These are phyloP conservation scores for Nycticebus coucang DNA, from an alignment of 2,113 vertebrate species.

Conservation along the genomic window DNA sequence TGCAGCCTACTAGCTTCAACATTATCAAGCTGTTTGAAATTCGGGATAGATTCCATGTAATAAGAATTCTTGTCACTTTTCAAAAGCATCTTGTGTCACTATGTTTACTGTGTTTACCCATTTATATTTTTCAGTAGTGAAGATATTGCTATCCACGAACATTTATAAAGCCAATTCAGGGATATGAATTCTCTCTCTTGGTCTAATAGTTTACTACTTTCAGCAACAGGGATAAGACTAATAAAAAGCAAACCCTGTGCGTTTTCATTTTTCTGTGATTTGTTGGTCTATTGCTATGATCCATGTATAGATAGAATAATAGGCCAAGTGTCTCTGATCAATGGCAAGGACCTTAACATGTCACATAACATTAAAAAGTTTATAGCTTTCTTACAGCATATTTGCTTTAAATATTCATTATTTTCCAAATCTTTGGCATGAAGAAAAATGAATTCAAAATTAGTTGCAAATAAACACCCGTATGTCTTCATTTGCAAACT, in stretches of 20 bases:
- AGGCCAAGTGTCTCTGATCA: not conserved
- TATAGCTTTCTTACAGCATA: slow-evolving; percentile 35
- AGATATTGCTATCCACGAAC: not conserved
- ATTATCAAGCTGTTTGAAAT: not conserved
- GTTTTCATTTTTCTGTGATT: slow-evolving; percentile 18
- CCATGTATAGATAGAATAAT: not conserved
- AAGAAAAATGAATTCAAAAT: slow-evolving; percentile 58
- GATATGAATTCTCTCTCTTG: not conserved
- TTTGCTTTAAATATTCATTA: slow-evolving; percentile 71
- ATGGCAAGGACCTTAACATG: not conserved
- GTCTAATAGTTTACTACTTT: not conserved
- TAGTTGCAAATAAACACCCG: slow-evolving; percentile 45
- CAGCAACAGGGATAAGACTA: not conserved
- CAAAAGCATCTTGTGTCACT: not conserved
- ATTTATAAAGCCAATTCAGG: not conserved
- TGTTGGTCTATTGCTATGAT: not conserved
- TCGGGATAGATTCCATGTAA: not conserved
- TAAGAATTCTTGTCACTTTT: not conserved
- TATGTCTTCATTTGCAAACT: slow-evolving; percentile 46
- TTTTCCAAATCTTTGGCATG: not conserved
- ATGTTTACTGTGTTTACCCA: not conserved
- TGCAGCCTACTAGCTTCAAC: not conserved
- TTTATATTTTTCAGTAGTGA: not conserved
- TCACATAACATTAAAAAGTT: slow-evolving; percentile 32
- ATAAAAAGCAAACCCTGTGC: not conserved